These are phyloP conservation scores for Verasper variegatus DNA, from an alignment of 2,113 vertebrate species.

Conservation along the genomic window DNA sequence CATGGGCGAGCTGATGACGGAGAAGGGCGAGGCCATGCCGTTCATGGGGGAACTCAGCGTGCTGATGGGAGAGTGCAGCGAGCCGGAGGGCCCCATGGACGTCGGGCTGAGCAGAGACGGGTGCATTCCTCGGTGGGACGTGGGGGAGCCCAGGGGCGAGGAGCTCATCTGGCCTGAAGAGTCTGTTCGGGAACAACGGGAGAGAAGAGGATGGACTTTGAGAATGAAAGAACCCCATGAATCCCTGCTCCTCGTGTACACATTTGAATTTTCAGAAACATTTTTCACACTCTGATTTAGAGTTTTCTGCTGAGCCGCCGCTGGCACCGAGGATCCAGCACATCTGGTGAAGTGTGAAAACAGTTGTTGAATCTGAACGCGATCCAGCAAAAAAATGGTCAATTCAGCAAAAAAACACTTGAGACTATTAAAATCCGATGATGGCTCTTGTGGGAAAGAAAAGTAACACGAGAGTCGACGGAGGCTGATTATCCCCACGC, in stretches of 20 bases:
- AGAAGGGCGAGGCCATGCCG: slow-evolving; percentile 95
- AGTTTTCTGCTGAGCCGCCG: not conserved
- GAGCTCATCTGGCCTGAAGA: slow-evolving; percentile 90
- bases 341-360: slow-evolving; percentile 61
- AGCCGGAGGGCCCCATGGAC: slow-evolving; percentile 89
- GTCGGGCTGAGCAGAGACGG: slow-evolving; percentile 88
- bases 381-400: slow-evolving; percentile 1
- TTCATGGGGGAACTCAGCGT: slow-evolving; percentile 93
- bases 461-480: not conserved
- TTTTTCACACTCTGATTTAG: slow-evolving; percentile 28
- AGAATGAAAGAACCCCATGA: not conserved
- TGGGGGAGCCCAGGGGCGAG: slow-evolving; percentile 88
- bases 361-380: slow-evolving; percentile 33
- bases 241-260: too few relatives aligned
- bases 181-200: slow-evolving; percentile 79
- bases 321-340: slow-evolving; percentile 29
- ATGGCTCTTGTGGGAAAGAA: slow-evolving; percentile 23
- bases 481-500: not conserved
- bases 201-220: not conserved
- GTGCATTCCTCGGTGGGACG: slow-evolving; percentile 90
- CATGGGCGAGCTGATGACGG: slow-evolving; percentile 97
- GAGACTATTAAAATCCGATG: slow-evolving; percentile 10
- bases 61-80: slow-evolving; percentile 96
- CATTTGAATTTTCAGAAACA: not conserved
- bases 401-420: slow-evolving; percentile 23